phyloP scores from a whole-genome alignment of 2,113 vertebrate genomes.

The Cichladusa arquata region DNA sequence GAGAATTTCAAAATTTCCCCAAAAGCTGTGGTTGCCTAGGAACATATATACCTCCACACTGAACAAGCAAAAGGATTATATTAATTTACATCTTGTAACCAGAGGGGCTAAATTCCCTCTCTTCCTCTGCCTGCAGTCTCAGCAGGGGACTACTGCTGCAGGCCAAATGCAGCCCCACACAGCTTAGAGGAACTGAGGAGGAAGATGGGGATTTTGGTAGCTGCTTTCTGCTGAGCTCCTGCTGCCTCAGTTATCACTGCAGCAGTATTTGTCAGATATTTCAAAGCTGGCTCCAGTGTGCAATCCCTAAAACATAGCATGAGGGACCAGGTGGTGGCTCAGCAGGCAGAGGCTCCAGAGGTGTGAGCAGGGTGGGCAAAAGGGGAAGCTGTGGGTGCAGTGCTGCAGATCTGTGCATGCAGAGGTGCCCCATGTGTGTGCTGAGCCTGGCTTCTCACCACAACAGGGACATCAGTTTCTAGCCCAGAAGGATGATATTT shows the following conservation, averaged over 20 bases:
- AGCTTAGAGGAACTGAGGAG: not conserved
- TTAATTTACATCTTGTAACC: not conserved
- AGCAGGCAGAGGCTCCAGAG: not conserved
- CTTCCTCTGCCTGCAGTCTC: not conserved
- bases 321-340: not conserved
- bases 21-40: not conserved
- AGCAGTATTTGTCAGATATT: not conserved
- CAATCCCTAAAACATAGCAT: rapidly evolving
- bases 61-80: not conserved
- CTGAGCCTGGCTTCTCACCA: not conserved
- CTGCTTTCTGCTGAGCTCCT: not conserved
- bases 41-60: not conserved
- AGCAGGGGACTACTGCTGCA: rapidly evolving
- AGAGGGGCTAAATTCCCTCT: not conserved
- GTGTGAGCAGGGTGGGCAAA: not conserved
- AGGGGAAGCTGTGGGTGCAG: not conserved
- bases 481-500: not conserved
- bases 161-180: not conserved
- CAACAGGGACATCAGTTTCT: not conserved
- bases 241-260: not conserved
- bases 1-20: not conserved
- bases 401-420: not conserved
- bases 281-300: rapidly evolving
- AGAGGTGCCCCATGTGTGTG: rapidly evolving
- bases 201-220: not conserved